A percentile compares a stretch with the other conserved stretches of the same genome.
Conservation (phyloP, 1,140 invertebrate species). For the Platorchestia sp. region DNA sequence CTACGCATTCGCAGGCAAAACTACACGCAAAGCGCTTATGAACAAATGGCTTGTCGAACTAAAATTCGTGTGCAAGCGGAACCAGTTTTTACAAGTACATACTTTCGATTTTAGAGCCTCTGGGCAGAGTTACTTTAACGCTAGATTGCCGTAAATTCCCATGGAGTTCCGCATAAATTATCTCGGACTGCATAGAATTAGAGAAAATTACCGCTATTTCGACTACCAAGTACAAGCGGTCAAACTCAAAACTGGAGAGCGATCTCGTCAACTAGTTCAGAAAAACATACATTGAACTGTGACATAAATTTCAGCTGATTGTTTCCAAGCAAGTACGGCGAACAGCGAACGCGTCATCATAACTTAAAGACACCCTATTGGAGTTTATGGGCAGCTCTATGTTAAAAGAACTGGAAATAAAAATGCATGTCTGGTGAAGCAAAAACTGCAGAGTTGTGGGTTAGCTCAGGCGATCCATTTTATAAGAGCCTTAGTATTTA, state of each 20-base stretch:
- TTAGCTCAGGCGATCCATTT: neutral
- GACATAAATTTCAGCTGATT: neutral
- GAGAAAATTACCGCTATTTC: neutral
- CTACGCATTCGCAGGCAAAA: neutral
- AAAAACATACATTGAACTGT: neutral
- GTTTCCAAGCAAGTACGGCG: neutral
- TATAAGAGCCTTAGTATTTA: neutral
- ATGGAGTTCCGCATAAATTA: neutral
- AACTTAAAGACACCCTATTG: neutral
- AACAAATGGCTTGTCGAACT: neutral
- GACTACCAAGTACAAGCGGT: neutral
- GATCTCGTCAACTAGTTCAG: neutral
- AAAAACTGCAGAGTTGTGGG: neutral
- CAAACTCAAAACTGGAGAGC: neutral
- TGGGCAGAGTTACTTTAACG: neutral
- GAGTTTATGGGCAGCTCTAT: neutral
- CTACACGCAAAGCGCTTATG: neutral
- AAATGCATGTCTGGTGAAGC: neutral
- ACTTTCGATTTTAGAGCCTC: neutral
- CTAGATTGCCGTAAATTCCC: neutral
- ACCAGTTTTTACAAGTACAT: neutral
- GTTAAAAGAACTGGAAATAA: neutral
- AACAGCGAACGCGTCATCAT: neutral
- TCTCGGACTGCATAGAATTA: neutral
- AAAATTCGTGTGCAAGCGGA: neutral